Percentiles rank a stretch among this genome's conserved stretches.
Evolutionary conservation across 2,888 invertebrate genomes (phyloP).

Genomic region (Danaus chrysippus): DNA sequence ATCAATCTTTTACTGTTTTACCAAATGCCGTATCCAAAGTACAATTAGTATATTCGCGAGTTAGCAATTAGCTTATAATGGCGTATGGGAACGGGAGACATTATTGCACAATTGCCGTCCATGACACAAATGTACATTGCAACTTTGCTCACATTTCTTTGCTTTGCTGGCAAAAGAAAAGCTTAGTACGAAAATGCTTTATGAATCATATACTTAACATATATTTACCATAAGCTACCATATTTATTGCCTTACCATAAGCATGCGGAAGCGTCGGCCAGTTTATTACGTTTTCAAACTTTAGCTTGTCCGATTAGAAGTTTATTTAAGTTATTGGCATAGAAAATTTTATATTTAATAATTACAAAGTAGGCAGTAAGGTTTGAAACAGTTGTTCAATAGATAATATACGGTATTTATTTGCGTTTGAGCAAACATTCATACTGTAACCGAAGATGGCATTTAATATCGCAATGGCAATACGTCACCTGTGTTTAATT

Average conservation of each 20-base stretch:
- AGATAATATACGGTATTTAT: too few species aligned
- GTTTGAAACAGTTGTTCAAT: not conserved
- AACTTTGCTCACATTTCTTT: constrained; percentile 13
- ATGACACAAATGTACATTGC: constrained; percentile 60
- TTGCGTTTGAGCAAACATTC: too few species aligned
- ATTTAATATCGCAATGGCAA: not conserved
- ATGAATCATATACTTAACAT: constrained; percentile 24
- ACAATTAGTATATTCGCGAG: not conserved
- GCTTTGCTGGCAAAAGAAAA: not conserved
- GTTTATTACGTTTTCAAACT: too few species aligned
- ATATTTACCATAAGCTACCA: too few species aligned
- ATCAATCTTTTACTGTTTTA: constrained; percentile 4
- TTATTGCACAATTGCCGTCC: constrained; percentile 63
- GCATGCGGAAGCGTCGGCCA: too few species aligned
- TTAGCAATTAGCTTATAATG: constrained; percentile 16
- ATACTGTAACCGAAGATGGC: too few species aligned
- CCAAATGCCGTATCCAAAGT: constrained; percentile 1
- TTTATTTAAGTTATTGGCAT: too few species aligned
- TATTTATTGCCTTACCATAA: too few species aligned
- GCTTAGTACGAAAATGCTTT: constrained; percentile 35
- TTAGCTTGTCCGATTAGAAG: too few species aligned
- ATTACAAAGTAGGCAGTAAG: not conserved
- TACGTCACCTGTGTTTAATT: constrained; percentile 1
- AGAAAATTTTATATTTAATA: not conserved
- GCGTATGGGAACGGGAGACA: constrained; percentile 19